These are phyloP conservation scores for Nephrotoma flavescens DNA, from an alignment of 2,888 invertebrate species.

Conservation along the genomic window DNA sequence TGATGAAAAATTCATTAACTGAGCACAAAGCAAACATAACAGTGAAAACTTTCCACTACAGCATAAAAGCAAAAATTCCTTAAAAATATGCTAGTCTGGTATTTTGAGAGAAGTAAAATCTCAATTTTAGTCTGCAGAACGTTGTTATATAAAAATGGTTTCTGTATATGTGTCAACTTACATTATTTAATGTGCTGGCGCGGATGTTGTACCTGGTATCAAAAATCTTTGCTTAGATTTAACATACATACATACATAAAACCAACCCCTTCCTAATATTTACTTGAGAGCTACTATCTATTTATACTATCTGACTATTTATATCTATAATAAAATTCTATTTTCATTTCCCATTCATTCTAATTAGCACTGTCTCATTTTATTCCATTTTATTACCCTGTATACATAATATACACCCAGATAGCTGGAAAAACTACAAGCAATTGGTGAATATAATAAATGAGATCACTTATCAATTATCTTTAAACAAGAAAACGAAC, in stretches of 20 bases:
- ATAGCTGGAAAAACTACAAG: not conserved
- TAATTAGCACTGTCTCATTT: constrained; percentile 6
- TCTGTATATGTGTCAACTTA: not conserved
- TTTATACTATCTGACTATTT: not conserved
- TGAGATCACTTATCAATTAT: not conserved
- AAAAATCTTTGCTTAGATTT: not conserved
- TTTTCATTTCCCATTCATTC: constrained; percentile 3
- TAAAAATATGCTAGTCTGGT: not conserved
- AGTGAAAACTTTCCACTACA: not conserved
- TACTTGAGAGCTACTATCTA: not conserved
- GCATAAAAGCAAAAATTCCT: not conserved
- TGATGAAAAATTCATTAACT: not conserved
- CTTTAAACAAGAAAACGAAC: not conserved
- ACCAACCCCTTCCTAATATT: not conserved
- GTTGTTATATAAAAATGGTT: not conserved
- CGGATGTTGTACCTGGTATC: not conserved
- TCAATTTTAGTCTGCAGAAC: not conserved
- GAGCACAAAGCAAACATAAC: not conserved
- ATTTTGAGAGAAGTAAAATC: not conserved
- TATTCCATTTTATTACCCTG: not conserved
- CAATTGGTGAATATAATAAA: not conserved
- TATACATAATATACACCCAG: not conserved
- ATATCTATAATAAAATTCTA: not conserved
- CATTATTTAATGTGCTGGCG: not conserved
- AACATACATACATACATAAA: not conserved